These are phyloP conservation scores for Speoplatyrhinus poulsoni DNA, from an alignment of 2,113 vertebrate genomes.

Conservation along the genomic window DNA sequence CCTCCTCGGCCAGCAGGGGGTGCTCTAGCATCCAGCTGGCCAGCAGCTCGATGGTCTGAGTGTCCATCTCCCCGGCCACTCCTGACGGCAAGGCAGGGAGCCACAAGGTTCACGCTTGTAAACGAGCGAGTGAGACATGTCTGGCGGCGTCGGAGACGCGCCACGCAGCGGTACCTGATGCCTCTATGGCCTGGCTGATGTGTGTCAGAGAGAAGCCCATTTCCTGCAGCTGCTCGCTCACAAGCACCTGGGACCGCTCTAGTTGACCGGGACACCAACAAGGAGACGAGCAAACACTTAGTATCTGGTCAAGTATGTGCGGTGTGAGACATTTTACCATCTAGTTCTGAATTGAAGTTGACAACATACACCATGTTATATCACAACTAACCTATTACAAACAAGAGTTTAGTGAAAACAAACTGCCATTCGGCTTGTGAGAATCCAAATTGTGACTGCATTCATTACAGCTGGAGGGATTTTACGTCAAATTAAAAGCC, in stretches of 20 bases:
- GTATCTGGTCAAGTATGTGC: neutral
- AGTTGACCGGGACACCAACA: constrained; percentile 57
- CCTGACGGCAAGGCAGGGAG: constrained; percentile 59
- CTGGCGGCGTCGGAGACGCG: constrained; percentile 28
- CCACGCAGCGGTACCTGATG: constrained; percentile 76
- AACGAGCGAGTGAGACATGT: constrained; percentile 38
- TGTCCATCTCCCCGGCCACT: constrained; percentile 77
- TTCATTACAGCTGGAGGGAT: constrained; percentile 28
- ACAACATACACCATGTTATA: neutral
- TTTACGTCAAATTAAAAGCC: constrained; percentile 17
- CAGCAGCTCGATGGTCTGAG: constrained; percentile 78
- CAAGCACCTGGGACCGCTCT: constrained; percentile 81
- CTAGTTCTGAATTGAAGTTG: neutral
- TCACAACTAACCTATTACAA: neutral
- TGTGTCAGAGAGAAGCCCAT: constrained; percentile 85
- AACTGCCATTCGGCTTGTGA: constrained; percentile 54
- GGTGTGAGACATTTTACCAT: no score
- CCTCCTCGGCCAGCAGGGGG: constrained; percentile 74
- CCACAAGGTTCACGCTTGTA: neutral
- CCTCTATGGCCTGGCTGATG: constrained; percentile 83
- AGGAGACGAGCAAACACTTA: constrained; percentile 48
- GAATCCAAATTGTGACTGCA: constrained; percentile 34
- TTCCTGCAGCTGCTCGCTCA: constrained; percentile 81
- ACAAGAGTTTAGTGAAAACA: no score
- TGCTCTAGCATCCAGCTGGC: constrained; percentile 85